Conservation (phyloP, 2,888 invertebrate genomes). For the Euspilapteryx auroguttella region DNA sequence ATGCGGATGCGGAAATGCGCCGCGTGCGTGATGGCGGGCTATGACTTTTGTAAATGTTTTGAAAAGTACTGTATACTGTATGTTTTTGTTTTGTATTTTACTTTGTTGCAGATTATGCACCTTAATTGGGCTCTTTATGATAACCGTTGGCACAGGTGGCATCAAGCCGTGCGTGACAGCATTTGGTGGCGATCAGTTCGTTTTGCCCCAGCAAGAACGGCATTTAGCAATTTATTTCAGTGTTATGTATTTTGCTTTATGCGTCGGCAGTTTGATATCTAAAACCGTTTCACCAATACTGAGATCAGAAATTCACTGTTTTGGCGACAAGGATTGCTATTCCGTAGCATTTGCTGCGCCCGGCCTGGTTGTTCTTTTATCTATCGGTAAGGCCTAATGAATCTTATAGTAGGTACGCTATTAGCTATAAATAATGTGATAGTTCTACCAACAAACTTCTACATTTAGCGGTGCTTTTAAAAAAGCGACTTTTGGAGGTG, state of each 20-base stretch:
- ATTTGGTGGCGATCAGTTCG: slow-evolving; percentile 82
- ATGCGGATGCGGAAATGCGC: too few species aligned
- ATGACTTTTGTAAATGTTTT: too few species aligned
- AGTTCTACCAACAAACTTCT: too few species aligned
- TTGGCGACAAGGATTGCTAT: slow-evolving; percentile 68
- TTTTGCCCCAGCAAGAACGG: slow-evolving; percentile 63
- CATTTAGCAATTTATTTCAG: slow-evolving; percentile 74
- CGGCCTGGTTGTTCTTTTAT: slow-evolving; percentile 69
- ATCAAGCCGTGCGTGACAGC: slow-evolving; percentile 83
- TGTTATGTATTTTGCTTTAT: slow-evolving; percentile 71
- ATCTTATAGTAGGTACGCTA: too few species aligned
- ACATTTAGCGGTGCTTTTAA: too few species aligned
- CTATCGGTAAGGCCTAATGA: slow-evolving; percentile 72
- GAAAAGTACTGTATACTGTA: neutral
- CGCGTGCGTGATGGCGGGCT: neutral
- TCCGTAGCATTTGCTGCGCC: slow-evolving; percentile 78
- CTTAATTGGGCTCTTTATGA: slow-evolving; percentile 67
- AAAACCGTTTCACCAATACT: slow-evolving; percentile 75
- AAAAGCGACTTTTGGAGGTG: too few species aligned
- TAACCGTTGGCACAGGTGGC: slow-evolving; percentile 78
- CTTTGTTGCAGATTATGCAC: slow-evolving; percentile 54
- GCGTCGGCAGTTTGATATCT: slow-evolving; percentile 70
- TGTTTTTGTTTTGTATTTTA: neutral
- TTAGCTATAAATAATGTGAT: too few species aligned
- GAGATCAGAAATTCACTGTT: slow-evolving; percentile 67